These are phyloP conservation scores for Pararge aegeria DNA, from an alignment of 1,140 invertebrate species.

Conservation along the genomic window DNA sequence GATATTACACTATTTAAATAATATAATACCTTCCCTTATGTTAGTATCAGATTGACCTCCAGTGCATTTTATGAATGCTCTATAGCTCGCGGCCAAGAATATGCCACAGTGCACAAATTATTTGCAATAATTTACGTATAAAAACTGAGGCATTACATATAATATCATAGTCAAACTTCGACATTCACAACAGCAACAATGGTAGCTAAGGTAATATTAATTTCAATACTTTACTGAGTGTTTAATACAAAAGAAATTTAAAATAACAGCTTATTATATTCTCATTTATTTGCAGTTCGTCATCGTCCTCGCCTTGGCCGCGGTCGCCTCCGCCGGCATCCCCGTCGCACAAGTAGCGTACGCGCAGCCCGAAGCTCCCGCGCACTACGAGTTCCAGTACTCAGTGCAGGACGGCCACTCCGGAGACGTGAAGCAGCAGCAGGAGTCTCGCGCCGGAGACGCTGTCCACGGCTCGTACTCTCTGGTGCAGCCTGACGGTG, in stretches of 20 bases:
- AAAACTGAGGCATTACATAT: constrained; percentile 16
- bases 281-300: constrained; percentile 45
- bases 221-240: not conserved
- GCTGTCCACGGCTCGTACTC: constrained; percentile 82
- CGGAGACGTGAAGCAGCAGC: constrained; percentile 73
- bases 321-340: constrained; percentile 47
- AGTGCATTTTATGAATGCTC: too few relatives aligned
- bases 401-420: constrained; percentile 82
- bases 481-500: constrained; percentile 79
- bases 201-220: constrained; percentile 9
- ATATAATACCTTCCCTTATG: too few relatives aligned
- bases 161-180: constrained; percentile 25
- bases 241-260: too few relatives aligned
- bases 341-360: constrained; percentile 48
- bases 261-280: not conserved
- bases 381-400: constrained; percentile 85
- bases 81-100: too few relatives aligned
- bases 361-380: constrained; percentile 78
- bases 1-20: too few relatives aligned
- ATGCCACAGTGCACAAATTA: too few relatives aligned
- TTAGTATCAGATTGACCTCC: too few relatives aligned
- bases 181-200: constrained; percentile 14
- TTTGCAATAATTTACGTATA: constrained; percentile 31
- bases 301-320: constrained; percentile 50
- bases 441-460: constrained; percentile 76